Percentiles rank a stretch among this genome's conserved stretches.
phyloP scores from a whole-genome alignment of 2,797 vertebrate species.

The Anomalospiza imberbis region DNA sequence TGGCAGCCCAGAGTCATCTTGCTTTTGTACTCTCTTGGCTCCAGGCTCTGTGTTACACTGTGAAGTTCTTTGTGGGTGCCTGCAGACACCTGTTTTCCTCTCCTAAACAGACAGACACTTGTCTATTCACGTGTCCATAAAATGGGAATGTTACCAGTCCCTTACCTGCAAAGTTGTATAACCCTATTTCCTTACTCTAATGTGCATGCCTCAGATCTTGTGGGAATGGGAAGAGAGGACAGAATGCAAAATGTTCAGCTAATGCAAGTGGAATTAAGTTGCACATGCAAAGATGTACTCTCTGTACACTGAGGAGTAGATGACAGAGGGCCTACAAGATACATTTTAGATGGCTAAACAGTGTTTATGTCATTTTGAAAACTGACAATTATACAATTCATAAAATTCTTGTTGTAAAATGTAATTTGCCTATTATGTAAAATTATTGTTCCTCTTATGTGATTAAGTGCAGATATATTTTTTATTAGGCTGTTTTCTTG shows the following conservation, averaged over 20 bases:
- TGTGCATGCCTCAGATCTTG: not conserved
- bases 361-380: not conserved
- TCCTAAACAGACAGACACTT: not conserved
- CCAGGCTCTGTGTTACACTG: not conserved
- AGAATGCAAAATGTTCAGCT: not conserved
- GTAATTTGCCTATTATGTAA: not conserved
- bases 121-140: not conserved
- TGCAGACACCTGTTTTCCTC: not conserved
- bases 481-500: not conserved
- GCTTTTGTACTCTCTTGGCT: not conserved
- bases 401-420: not conserved
- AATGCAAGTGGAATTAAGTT: not conserved
- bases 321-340: not conserved
- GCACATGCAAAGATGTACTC: not conserved
- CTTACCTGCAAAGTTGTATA: not conserved
- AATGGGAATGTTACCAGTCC: not conserved
- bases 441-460: not conserved
- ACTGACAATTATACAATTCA: not conserved
- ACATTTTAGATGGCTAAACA: not conserved
- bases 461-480: not conserved
- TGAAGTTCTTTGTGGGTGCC: not conserved
- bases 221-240: not conserved
- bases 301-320: not conserved
- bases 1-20: not conserved
- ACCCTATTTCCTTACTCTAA: not conserved